Conservation (phyloP, 2,888 invertebrate species). For the Polyommatus icarus region DNA sequence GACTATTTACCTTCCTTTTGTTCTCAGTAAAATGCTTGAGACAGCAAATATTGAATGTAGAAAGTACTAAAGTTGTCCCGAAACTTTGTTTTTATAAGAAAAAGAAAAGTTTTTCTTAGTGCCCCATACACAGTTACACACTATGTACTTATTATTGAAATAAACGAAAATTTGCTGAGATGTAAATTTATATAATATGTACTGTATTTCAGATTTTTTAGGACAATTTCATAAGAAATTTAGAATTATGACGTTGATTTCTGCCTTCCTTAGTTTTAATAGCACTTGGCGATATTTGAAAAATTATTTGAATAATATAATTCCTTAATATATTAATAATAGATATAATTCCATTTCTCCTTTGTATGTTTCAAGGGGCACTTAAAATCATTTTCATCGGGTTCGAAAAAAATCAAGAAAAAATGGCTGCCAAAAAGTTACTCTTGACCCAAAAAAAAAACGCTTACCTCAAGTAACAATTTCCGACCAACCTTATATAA, state of each 20-base stretch:
- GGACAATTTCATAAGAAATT: too few relatives aligned
- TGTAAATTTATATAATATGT: too few relatives aligned
- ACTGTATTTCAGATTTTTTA: too few relatives aligned
- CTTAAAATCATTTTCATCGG: not conserved
- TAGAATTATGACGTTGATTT: too few relatives aligned
- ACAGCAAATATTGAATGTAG: conserved; percentile 13
- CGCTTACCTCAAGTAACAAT: not conserved
- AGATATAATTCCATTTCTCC: not conserved
- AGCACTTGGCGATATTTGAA: too few relatives aligned
- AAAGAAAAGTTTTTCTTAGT: not conserved
- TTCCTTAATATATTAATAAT: too few relatives aligned
- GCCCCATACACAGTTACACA: not conserved
- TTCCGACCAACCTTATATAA: not conserved
- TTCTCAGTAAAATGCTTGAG: not conserved
- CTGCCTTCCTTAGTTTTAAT: too few relatives aligned
- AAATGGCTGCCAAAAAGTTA: not conserved
- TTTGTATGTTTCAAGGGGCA: not conserved
- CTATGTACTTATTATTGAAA: too few relatives aligned
- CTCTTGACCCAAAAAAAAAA: not conserved
- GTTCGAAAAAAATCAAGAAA: not conserved
- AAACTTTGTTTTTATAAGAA: not conserved
- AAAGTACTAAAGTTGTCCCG: not conserved
- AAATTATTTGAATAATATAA: too few relatives aligned
- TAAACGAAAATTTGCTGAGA: too few relatives aligned
- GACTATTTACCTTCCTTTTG: not conserved